Base-by-base conservation (phyloP, 2,113 vertebrate genomes). In the Xyliphius kryptos region DNA sequence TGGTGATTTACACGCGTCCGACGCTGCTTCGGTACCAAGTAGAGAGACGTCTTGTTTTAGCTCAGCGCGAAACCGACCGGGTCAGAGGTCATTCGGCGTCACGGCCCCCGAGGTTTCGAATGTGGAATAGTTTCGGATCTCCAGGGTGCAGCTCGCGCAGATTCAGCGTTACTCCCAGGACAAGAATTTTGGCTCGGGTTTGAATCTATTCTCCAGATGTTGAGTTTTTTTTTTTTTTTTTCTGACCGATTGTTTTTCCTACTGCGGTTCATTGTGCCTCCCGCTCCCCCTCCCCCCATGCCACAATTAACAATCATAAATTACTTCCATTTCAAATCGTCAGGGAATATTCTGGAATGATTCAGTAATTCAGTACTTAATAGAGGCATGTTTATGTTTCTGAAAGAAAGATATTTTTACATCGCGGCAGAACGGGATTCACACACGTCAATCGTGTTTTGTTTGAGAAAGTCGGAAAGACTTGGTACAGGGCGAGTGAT, bases 191-290 rank as follows among this genome's bases (percentile, higher is more conserved):
- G 84, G 84, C 84, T 79, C 51, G 17, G 36, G 56, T 70, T 57
- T 44, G 73, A 82, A 88, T 80, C 75, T 74, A 78, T 85, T 75
- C 77, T 85, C 85, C 86, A 88, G 86, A 88, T 87, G 86, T 88
- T 78, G 76, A 59, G 21, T 66, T 54, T 58, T 66, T 66, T 74
- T 69, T 67, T 72, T n/a, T n/a, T n/a, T n/a, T n/a, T n/a, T n/a
- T n/a, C 48, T 50, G n/a, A n/a, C n/a, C n/a, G n/a, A n/a, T 56
- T n/a, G n/a, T n/a, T n/a, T n/a, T n/a, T n/a, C n/a, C n/a, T n/a
- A 56, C 61, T 73, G 57, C 63, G 57, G 74, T 81, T 79, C 84
- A 80, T 84, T 85, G 81, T 83, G 79, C 78, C 70, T 84, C 77
- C 85, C 76, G n/a, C n/a, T n/a, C n/a, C n/a, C n/a, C n/a, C n/a